These are phyloP conservation scores for Drosophila mayaguana DNA, from an alignment of 2,888 invertebrate genomes.

Conservation along the genomic window DNA sequence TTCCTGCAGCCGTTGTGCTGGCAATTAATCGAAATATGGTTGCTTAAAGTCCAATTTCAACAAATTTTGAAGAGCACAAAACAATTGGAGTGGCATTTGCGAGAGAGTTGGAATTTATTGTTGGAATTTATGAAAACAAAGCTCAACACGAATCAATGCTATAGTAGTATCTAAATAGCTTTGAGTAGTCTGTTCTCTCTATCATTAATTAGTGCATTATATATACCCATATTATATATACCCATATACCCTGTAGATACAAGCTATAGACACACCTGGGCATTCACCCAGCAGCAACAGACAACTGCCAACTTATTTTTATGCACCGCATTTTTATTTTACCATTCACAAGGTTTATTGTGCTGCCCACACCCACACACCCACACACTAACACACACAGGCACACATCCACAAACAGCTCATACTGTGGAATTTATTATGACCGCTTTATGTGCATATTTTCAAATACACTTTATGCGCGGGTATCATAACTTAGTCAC, in stretches of 20 bases:
- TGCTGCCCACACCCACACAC: constrained; percentile 12
- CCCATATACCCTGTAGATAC: constrained; percentile 28
- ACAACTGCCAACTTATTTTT: constrained; percentile 58
- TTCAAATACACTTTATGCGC: constrained; percentile 54
- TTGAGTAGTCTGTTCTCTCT: not conserved
- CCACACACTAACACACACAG: not conserved
- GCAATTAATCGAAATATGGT: not conserved
- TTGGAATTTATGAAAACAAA: not conserved
- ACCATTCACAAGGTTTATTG: constrained; percentile 56
- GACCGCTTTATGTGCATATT: constrained; percentile 73
- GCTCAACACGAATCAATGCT: not conserved
- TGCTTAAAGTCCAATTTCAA: not conserved
- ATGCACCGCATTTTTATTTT: constrained; percentile 55
- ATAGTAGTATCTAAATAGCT: not conserved
- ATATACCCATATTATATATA: too few species aligned
- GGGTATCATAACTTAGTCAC: constrained; percentile 6
- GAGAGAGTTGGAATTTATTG: not conserved
- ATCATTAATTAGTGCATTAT: not conserved
- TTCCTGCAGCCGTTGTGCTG: not conserved
- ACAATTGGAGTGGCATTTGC: not conserved
- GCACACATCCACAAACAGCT: not conserved
- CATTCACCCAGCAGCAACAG: constrained; percentile 40
- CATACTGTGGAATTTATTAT: constrained; percentile 56
- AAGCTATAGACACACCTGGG: constrained; percentile 40
- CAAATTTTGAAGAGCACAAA: not conserved